Percentiles rank a stretch among this genome's conserved stretches.
phyloP scores from a whole-genome alignment of 2,113 vertebrate species.

The Bos taurus region DNA sequence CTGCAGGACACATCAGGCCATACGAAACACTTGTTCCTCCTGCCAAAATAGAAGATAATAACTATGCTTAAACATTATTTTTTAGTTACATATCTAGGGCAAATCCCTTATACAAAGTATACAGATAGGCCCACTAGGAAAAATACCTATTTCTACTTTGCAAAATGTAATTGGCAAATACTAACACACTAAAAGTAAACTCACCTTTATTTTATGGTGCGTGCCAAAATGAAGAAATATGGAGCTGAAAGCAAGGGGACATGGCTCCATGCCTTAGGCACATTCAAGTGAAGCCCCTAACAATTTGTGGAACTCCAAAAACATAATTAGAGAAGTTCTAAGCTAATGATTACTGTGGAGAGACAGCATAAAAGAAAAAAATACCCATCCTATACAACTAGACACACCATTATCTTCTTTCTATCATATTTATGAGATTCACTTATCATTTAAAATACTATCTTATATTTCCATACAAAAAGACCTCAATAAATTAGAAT shows the following conservation, averaged over 20 bases:
- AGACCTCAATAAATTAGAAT: not conserved
- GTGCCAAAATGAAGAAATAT: conserved; percentile 54
- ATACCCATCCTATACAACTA: not conserved
- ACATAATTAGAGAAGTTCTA: conserved; percentile 56
- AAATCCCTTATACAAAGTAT: not conserved
- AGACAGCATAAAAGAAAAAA: conserved; percentile 27
- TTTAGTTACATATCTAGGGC: conserved; percentile 25
- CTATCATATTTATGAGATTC: not conserved
- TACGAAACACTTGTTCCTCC: conserved; percentile 97
- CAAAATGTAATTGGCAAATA: conserved; percentile 34
- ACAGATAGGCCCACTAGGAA: not conserved
- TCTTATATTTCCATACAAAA: not conserved
- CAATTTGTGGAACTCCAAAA: conserved; percentile 58
- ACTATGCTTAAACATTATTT: conserved; percentile 33
- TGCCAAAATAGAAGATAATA: conserved; percentile 73
- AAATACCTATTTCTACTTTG: conserved; percentile 41
- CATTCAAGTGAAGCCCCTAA: conserved; percentile 47
- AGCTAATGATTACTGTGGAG: conserved; percentile 26
- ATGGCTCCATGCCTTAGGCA: conserved; percentile 17
- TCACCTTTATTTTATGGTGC: conserved; percentile 49
- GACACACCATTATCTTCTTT: conserved; percentile 2
- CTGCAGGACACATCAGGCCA: conserved; percentile 93
- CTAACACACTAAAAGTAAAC: conserved; percentile 42
- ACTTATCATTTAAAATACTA: conserved; percentile 25
- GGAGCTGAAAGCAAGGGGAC: conserved; percentile 32